phyloP scores from a whole-genome alignment of 2,888 invertebrate genomes.

The Luffia ferchaultella region DNA sequence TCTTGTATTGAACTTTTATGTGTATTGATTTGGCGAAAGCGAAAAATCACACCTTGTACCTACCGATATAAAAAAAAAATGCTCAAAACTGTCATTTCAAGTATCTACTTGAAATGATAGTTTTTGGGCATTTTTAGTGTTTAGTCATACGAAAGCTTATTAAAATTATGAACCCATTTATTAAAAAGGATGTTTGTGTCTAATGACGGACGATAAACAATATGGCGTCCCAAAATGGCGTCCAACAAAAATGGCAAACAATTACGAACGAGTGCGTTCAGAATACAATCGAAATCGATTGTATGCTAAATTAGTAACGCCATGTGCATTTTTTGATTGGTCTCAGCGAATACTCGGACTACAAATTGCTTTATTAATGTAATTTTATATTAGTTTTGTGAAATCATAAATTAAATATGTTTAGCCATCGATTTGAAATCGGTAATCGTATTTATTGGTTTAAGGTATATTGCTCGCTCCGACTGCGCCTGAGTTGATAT shows the following conservation, averaged over 20 bases:
- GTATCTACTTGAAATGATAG: no score
- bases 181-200: no score
- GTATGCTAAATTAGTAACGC: constrained; percentile 6
- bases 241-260: constrained; percentile 3
- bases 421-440: constrained; percentile 30
- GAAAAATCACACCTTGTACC: no score
- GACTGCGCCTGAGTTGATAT: constrained; percentile 29
- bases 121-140: no score
- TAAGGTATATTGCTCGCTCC: constrained; percentile 45
- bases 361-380: constrained; percentile 16
- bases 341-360: constrained; percentile 7
- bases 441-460: constrained; percentile 24
- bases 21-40: no score
- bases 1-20: no score
- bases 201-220: no score
- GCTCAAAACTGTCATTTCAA: no score
- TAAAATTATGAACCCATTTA: no score
- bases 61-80: no score
- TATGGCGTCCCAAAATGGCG: neutral
- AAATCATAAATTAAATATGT: constrained; percentile 26
- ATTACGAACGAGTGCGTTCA: constrained; percentile 2
- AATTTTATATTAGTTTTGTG: constrained; percentile 18
- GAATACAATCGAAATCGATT: constrained; percentile 4
- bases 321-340: constrained; percentile 5
- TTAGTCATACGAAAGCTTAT: no score